A percentile compares a stretch with the other conserved stretches of the same genome.
phyloP scores from a whole-genome alignment of 2,888 invertebrate genomes.

The Hyposoter didymator region DNA sequence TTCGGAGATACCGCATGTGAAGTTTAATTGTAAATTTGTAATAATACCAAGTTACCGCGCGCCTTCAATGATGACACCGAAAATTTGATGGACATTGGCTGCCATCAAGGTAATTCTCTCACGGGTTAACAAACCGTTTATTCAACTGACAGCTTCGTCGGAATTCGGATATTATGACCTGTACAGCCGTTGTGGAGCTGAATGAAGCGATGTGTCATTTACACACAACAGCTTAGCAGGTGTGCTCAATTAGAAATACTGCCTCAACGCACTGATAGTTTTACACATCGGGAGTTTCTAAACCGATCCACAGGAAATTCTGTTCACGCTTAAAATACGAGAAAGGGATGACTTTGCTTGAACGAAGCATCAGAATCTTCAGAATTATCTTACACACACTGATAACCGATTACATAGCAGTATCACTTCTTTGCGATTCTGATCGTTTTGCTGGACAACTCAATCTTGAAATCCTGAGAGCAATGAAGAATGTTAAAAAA shows the following conservation, averaged over 20 bases:
- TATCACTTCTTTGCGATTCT: no score
- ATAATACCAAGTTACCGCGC: background rate
- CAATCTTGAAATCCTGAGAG: no score
- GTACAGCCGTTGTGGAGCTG: background rate
- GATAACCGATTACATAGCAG: no score
- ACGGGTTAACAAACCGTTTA: background rate
- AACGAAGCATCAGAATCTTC: background rate
- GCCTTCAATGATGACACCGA: conserved; percentile 38
- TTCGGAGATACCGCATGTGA: conserved; percentile 29
- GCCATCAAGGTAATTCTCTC: conserved; percentile 19
- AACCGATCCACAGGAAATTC: background rate
- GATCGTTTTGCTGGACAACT: no score
- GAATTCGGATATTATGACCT: background rate
- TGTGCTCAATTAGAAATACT: background rate
- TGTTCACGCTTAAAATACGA: background rate
- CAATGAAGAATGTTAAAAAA: background rate
- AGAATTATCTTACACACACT: background rate
- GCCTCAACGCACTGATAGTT: background rate
- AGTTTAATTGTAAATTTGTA: conserved; percentile 15
- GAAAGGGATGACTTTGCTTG: background rate
- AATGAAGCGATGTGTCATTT: background rate
- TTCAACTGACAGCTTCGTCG: background rate
- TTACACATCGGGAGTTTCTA: background rate
- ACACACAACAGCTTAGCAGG: background rate
- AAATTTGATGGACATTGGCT: conserved; percentile 45